Evolutionary conservation across 2,888 invertebrate genomes (phyloP), one percentile per base, ranked within the genome.

Genomic region (Nomada lathburiana): DNA sequence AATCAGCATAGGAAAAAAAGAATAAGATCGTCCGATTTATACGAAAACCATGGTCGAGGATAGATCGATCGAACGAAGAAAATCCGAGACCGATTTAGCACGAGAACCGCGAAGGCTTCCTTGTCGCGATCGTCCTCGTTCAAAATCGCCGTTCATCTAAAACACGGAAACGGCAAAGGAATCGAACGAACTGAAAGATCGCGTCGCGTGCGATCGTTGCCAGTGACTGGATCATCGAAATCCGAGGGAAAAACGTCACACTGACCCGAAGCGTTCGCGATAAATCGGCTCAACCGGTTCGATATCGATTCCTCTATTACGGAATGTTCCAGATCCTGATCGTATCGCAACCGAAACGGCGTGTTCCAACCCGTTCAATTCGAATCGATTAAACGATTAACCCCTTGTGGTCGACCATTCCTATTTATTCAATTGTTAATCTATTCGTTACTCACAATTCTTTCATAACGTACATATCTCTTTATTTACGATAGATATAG

Each of bases 301-400:
- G 36, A 60, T 16, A 50, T 69, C 69, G 44, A 65, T 71, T 57
- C 10, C 53, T 50, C 20, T 53, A 50, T 52, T 82, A 26, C 83
- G 86, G 80, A 88, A 88, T 86, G 85, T 85, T 84, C 47, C 47
- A 60, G 65, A 79, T 60, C 62, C 64, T 62, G 63, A 77, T 85
- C 74, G 77, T 76, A 47, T 53, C 65, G 36, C 60, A 69, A n/a
- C n/a, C 13, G 23, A 65, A 57, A 42, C 2, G 16, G 29, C 26
- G 42, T 29, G 36, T 10, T 20, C 47, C 29, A 20, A 47, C 57
- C 36, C 53, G 53, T 57, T 26, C 53, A 20, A 55, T 18, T 52
- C 55, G 11, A 53, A n/a, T 18, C 10, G 53, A 64, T 57, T 57
- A 55, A 63, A 72, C 55, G 29, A 68, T 80, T 64, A 50, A 67